Evolutionary conservation across 1,140 invertebrate genomes (phyloP), one percentile per base, ranked within the genome.

Genomic region (Drosophila pandora): DNA sequence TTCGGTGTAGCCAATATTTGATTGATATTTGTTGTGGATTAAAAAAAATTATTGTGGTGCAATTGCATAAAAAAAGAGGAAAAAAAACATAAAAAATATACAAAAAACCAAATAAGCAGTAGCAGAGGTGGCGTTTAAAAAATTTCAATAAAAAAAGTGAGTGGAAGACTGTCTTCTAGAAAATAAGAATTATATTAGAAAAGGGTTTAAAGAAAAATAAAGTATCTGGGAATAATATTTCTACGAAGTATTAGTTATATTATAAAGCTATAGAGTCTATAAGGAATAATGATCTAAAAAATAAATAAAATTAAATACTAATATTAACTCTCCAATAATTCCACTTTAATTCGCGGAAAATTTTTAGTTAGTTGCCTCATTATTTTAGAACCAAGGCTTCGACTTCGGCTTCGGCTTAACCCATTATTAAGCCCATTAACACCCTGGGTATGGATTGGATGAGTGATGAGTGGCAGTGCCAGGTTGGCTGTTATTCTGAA

Each of bases 331-430:
- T 6, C 4, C 1, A 32, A 50, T 30, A 32, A 30, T 28, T 32
- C 10, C n/a, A 22, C 25, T 28, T 30, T 22, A 23, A 50, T 50
- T 52, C 49, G 12, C 13, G 49, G 49, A 34, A 52, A 52, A 8
- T 52, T 52, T 50, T 67, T 23, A 22, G 13, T 12, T 8, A 12
- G 52, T 41, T 22, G 34, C 59, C 28, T 49, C 41, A 55, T 56
- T 55, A 74, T 45, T 64, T 62, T 74, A 70, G 53, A 23, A 21
- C 71, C 58, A 73, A 17, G 48, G 57, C 70, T 58, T 75, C 47
- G 53, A 70, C 55, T 74, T 74, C 17, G 48, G 57, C 70, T 58
- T 75, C 47, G 53, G 71, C 55, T 74, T 74, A 64, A 28, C 25
- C 25, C 25, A 28, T 28, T 28, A 28, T 28, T 28, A 28, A 34